These are phyloP conservation scores for Papilio gigon DNA, from an alignment of 2,888 invertebrate genomes.

Conservation along the genomic window DNA sequence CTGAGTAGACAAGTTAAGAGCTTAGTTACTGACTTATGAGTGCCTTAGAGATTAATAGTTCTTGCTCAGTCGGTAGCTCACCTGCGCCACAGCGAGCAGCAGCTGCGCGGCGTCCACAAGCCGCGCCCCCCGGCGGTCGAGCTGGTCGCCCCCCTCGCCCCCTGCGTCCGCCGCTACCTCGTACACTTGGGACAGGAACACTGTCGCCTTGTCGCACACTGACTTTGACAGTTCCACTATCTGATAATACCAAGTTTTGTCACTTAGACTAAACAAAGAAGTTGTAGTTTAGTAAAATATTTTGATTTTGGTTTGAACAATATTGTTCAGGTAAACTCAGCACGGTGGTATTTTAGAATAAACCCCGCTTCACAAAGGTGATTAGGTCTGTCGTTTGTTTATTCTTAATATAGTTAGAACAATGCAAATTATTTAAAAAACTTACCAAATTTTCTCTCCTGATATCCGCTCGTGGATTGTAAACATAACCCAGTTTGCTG, in stretches of 20 bases:
- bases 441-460: constrained; percentile 47
- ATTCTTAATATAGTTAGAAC: too few relatives aligned
- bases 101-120: constrained; percentile 53
- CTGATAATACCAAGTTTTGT: constrained; percentile 38
- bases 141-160: constrained; percentile 44
- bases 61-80: constrained; percentile 37
- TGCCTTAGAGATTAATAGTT: too few relatives aligned
- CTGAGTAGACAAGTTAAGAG: too few relatives aligned
- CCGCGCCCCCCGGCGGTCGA: constrained; percentile 47
- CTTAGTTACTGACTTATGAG: too few relatives aligned
- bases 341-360: too few relatives aligned
- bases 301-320: too few relatives aligned
- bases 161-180: constrained; percentile 47
- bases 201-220: constrained; percentile 52
- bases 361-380: too few relatives aligned
- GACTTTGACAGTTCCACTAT: constrained; percentile 50
- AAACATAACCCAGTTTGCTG: constrained; percentile 43
- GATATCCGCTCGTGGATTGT: constrained; percentile 42
- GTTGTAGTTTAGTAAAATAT: too few relatives aligned
- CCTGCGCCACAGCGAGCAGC: constrained; percentile 55
- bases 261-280: constrained; percentile 40
- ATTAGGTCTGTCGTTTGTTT: too few relatives aligned
- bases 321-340: too few relatives aligned
- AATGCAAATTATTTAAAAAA: too few relatives aligned
- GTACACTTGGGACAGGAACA: constrained; percentile 50